A percentile compares a stretch with the other conserved stretches of the same genome.
Evolutionary conservation across 2,113 vertebrate genomes (phyloP).

Genomic region (Fulica atra): DNA sequence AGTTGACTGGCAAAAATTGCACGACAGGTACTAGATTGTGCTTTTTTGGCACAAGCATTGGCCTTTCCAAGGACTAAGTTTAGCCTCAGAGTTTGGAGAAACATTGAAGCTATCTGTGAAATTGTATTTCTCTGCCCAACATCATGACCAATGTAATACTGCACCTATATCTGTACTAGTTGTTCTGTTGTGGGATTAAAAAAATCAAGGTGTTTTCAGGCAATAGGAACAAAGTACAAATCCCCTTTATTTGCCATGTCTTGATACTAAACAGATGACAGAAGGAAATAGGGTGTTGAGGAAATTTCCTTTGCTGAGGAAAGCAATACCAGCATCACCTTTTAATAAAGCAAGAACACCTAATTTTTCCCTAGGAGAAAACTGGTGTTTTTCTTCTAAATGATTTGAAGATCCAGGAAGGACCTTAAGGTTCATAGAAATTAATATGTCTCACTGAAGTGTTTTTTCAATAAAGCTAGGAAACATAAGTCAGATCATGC

Average conservation of each 20-base stretch:
- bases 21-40: not conserved
- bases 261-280: not conserved
- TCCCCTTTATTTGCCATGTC: not conserved
- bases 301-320: not conserved
- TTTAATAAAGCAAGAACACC: not conserved
- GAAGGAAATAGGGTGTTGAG: not conserved
- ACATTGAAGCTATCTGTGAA: not conserved
- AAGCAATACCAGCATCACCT: not conserved
- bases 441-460: not conserved
- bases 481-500: not conserved
- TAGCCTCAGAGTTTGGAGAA: not conserved
- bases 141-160: not conserved
- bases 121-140: not conserved
- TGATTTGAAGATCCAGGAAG: not conserved
- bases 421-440: not conserved
- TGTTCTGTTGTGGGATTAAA: not conserved
- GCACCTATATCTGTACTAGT: not conserved
- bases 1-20: not conserved
- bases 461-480: not conserved
- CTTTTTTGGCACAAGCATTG: not conserved
- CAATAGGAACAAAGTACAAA: not conserved
- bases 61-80: not conserved
- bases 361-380: not conserved
- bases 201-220: not conserved
- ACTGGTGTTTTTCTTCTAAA: rapidly evolving